Evolutionary conservation across 2,113 vertebrate species (phyloP).

Genomic region (Petrocephalus zakoni): DNA sequence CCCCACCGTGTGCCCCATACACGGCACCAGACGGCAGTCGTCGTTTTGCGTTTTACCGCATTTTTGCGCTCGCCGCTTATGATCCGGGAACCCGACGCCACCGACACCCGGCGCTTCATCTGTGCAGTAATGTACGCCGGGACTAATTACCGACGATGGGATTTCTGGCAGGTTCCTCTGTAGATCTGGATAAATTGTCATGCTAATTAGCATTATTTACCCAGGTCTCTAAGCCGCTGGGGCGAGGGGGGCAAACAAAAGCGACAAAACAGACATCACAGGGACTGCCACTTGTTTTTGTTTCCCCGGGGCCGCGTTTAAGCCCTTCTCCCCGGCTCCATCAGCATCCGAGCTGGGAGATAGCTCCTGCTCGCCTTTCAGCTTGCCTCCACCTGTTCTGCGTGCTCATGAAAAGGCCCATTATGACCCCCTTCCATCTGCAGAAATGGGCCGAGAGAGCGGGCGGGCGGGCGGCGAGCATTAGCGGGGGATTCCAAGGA

Average conservation of each 20-base stretch:
- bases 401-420: constrained; percentile 53
- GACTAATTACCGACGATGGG: constrained; percentile 45
- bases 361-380: constrained; percentile 45
- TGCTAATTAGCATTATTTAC: constrained; percentile 46
- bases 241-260: constrained; percentile 38
- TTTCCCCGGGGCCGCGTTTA: constrained; percentile 14
- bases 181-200: constrained; percentile 45
- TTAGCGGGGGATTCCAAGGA: constrained; percentile 48
- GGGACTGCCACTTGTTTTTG: constrained; percentile 38
- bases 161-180: constrained; percentile 37
- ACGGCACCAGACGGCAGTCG: not conserved
- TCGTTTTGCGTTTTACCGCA: not conserved
- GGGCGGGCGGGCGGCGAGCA: constrained; percentile 43
- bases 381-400: constrained; percentile 55
- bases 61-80: not conserved
- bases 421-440: constrained; percentile 53
- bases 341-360: constrained; percentile 42
- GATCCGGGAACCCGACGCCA: not conserved
- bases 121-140: constrained; percentile 32
- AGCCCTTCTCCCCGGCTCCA: constrained; percentile 39
- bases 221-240: constrained; percentile 35
- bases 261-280: constrained; percentile 26
- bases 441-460: constrained; percentile 37
- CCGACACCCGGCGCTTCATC: constrained; percentile 32
- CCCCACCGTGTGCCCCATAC: not conserved